Evolutionary conservation across 2,113 vertebrate species (phyloP).

Genomic region (Xiphophorus couchianus): DNA sequence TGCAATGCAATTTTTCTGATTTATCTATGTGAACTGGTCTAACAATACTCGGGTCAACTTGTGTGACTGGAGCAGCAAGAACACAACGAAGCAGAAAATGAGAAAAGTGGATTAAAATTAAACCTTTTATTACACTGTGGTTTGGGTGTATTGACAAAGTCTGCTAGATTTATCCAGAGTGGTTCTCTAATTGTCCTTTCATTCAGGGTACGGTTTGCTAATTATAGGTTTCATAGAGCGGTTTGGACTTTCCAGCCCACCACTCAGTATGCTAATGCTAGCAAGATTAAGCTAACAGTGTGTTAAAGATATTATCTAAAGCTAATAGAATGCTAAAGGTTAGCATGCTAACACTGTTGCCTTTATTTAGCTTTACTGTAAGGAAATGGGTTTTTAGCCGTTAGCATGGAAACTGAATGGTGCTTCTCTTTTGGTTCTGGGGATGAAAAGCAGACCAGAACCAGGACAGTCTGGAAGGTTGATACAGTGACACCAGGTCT

Average conservation of each 20-base stretch:
- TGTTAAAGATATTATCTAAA: not conserved
- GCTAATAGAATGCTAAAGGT: too few relatives aligned
- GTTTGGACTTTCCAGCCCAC: not conserved
- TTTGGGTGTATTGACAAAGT: conserved; percentile 18
- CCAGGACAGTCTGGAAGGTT: too few relatives aligned
- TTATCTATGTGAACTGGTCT: conserved; percentile 24
- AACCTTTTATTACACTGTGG: conserved; percentile 47
- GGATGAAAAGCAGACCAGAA: too few relatives aligned
- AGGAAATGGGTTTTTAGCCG: too few relatives aligned
- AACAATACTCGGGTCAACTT: conserved; percentile 10
- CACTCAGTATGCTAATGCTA: not conserved
- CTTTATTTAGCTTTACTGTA: too few relatives aligned
- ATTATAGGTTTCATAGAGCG: not conserved
- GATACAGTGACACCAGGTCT: too few relatives aligned
- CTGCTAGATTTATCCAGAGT: conserved; percentile 4
- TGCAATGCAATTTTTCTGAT: not conserved
- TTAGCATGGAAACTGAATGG: too few relatives aligned
- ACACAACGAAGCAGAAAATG: conserved; percentile 13
- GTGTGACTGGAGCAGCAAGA: conserved; percentile 31
- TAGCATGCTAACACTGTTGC: too few relatives aligned
- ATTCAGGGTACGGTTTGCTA: not conserved
- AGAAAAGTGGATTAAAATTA: conserved; percentile 13
- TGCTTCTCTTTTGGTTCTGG: too few relatives aligned
- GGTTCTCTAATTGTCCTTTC: not conserved
- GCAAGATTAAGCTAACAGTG: not conserved